These are phyloP conservation scores for Rhagophthalmus giganteus DNA, from an alignment of 2,888 invertebrate genomes.

Conservation along the genomic window DNA sequence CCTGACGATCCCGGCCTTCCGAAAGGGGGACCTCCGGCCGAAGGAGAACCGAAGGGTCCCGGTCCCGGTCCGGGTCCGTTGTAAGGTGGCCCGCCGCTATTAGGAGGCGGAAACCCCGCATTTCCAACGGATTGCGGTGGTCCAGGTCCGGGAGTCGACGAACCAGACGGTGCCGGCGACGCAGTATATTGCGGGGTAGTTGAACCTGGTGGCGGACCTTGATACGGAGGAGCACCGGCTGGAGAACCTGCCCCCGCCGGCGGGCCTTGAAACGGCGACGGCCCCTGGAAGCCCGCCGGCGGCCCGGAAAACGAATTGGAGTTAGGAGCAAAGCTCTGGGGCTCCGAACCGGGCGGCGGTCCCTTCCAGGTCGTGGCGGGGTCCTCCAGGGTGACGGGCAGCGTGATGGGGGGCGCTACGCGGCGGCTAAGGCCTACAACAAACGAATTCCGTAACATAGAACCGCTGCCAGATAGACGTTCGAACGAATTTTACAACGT, in stretches of 20 bases:
- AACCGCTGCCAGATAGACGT: constrained; percentile 32
- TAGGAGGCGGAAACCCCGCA: constrained; percentile 61
- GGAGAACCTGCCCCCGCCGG: constrained; percentile 77
- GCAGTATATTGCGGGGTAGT: constrained; percentile 83
- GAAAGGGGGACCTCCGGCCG: constrained; percentile 65
- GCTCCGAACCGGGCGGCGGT: constrained; percentile 67
- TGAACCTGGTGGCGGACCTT: constrained; percentile 73
- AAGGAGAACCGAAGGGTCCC: constrained; percentile 70
- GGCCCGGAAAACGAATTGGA: constrained; percentile 65
- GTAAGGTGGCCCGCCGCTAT: constrained; percentile 68
- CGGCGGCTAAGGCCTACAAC: constrained; percentile 82
- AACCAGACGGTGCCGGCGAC: constrained; percentile 81
- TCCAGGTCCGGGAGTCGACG: constrained; percentile 78
- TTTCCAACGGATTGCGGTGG: constrained; percentile 58
- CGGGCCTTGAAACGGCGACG: constrained; percentile 66
- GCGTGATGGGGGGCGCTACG: constrained; percentile 66
- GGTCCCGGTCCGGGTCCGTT: constrained; percentile 67
- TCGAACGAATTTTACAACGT: constrained; percentile 36
- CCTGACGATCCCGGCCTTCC: constrained; percentile 69
- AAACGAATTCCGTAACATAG: constrained; percentile 36
- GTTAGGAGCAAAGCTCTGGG: constrained; percentile 67
- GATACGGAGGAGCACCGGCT: constrained; percentile 70
- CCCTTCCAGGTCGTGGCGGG: constrained; percentile 79
- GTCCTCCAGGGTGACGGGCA: constrained; percentile 76
- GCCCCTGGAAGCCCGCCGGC: constrained; percentile 59